A percentile compares a stretch with the other conserved stretches of the same genome.
phyloP scores from a whole-genome alignment of 2,113 vertebrate genomes.

The Lepidothrix coronata region DNA sequence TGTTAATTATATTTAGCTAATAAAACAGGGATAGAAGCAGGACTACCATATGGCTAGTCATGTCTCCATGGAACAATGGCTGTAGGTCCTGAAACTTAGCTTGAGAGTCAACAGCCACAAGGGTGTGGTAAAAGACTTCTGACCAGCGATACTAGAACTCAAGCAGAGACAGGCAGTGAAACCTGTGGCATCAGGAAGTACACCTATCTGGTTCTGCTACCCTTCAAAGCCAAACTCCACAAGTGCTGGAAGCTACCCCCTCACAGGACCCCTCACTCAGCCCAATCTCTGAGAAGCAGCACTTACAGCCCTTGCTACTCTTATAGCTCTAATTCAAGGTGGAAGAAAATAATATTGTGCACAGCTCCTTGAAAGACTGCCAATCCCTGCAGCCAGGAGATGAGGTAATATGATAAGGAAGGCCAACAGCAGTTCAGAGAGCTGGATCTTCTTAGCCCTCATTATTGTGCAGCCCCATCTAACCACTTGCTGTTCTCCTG shows the following conservation, averaged over 20 bases:
- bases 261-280: neutral
- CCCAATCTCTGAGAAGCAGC: neutral
- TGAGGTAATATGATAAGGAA: conserved; percentile 4
- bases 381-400: neutral
- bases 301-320: neutral
- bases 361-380: neutral
- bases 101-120: neutral
- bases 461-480: neutral
- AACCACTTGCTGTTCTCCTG: neutral
- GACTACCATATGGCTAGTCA: neutral
- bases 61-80: neutral
- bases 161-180: neutral
- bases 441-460: conserved; percentile 1
- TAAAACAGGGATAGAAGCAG: neutral
- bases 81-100: neutral
- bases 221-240: neutral
- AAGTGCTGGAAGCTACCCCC: neutral
- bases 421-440: conserved; percentile 1
- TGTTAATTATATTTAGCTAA: conserved; percentile 21
- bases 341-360: neutral
- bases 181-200: neutral
- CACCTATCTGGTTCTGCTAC: neutral
- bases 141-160: neutral
- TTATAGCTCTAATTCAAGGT: neutral
- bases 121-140: neutral